Base-by-base conservation (phyloP, 2,113 vertebrate genomes). In the Grantiella picta region DNA sequence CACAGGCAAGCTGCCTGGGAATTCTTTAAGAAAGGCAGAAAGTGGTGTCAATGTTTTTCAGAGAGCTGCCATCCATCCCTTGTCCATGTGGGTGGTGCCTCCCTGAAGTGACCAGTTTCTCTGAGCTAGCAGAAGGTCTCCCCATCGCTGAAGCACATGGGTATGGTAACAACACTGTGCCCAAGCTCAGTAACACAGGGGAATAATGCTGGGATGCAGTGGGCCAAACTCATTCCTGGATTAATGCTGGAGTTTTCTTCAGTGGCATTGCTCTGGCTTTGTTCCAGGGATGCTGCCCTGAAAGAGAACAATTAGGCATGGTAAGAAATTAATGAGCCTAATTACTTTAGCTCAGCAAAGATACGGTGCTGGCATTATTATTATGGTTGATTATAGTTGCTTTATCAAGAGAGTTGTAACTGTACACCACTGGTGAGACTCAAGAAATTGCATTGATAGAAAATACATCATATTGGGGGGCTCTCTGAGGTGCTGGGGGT, bases 21-120 rank as follows among this genome's bases (percentile, higher is more conserved):
- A 91, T 89, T 77, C 92, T 91, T 94, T 71, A 56, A 81, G 59
- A 64, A 88, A 94, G 85, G 86, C 70, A 54, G 81, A 83, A 93
- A 90, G 49, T 64, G 63, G 44, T 57, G 29, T 75, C 56, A 56
- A 78, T 63, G 13, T 68, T 88, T 87, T 64, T 93, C 92, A 33
- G 72, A 24, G 79, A 49, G 61, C 53, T 71, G 31, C 27, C 23
- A 10, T 33, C 49, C 23, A 29, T 77, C 33, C 81, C 28, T 71
- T 49, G 22, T 36, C 40, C 0, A 0, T 36, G 25, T 0, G 1
- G 12, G 23, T 38, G 33, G 29, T 79, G 36, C 27, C 42, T 56
- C 14, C 40, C 22, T 33, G 35, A n/a, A 24, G 45, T 54, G 25
- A n/a, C 16, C 36, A 33, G 3, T 65, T 82, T 79, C 63, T 80